Conservation (phyloP, 92 coral and sea anemone genomes). For the Muricea muricata region DNA sequence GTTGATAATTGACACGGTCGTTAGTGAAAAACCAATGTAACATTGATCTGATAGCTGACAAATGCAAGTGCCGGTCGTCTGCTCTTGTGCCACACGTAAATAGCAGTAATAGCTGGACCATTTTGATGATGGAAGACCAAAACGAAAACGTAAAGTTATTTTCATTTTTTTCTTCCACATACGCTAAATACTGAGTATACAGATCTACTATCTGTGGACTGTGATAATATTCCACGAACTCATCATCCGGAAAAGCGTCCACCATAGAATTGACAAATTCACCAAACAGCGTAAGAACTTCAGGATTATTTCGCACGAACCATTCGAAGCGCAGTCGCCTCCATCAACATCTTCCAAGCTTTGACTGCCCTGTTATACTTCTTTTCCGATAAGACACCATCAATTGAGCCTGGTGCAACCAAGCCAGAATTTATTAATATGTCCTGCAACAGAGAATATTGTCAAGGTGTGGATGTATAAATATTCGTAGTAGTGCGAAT, state of each 20-base stretch:
- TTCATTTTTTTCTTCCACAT: background rate
- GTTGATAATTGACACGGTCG: conserved; percentile 34
- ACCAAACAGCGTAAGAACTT: conserved; percentile 1
- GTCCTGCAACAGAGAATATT: conserved; percentile 22
- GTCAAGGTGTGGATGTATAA: conserved; percentile 7
- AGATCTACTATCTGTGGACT: conserved; percentile 18
- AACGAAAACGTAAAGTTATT: conserved; percentile 12
- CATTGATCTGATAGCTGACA: conserved; percentile 39
- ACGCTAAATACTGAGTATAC: conserved; percentile 20
- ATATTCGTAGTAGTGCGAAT: conserved; percentile 5
- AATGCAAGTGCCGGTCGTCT: conserved; percentile 35
- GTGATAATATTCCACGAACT: conserved; percentile 12
- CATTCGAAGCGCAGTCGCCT: conserved; percentile 23
- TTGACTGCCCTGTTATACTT: conserved; percentile 36
- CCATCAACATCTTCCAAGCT: conserved; percentile 44
- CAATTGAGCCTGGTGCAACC: conserved; percentile 37
- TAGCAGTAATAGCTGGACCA: conserved; percentile 35
- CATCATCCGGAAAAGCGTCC: conserved; percentile 16
- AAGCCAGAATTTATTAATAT: conserved; percentile 36
- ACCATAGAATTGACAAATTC: conserved; percentile 26
- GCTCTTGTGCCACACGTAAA: conserved; percentile 34
- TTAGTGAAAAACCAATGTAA: conserved; percentile 37
- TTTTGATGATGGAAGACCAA: conserved; percentile 38
- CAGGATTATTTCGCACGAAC: conserved; percentile 26
- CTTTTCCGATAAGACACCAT: conserved; percentile 38